phyloP scores from a whole-genome alignment of 2,888 invertebrate genomes.

The Tinea semifulvella region DNA sequence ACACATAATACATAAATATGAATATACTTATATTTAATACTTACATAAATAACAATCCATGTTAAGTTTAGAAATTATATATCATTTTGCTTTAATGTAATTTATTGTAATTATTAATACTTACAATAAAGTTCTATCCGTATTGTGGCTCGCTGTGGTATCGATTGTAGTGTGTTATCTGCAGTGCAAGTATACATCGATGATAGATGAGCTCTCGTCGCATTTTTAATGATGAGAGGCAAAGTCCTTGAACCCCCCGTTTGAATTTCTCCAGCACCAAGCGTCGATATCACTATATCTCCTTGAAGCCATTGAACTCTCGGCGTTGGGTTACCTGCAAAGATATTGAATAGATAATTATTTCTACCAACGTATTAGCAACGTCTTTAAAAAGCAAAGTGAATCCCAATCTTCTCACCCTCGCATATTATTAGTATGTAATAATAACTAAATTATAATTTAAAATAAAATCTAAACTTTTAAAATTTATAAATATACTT shows the following conservation, averaged over 20 bases:
- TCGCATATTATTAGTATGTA: too few relatives aligned
- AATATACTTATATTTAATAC: too few relatives aligned
- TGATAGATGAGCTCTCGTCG: constrained; percentile 69
- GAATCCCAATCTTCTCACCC: too few relatives aligned
- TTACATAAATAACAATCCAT: too few relatives aligned
- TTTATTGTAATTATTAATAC: too few relatives aligned
- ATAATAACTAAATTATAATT: too few relatives aligned
- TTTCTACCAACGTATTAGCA: not conserved
- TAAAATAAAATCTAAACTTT: too few relatives aligned
- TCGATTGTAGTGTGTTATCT: constrained; percentile 73
- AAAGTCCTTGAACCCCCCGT: constrained; percentile 36
- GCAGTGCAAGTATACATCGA: constrained; percentile 75
- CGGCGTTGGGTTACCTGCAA: constrained; percentile 49
- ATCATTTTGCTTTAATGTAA: too few relatives aligned
- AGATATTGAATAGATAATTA: too few relatives aligned
- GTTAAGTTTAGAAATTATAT: too few relatives aligned
- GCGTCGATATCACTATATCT: constrained; percentile 38
- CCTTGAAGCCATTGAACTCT: constrained; percentile 55
- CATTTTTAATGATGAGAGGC: constrained; percentile 39
- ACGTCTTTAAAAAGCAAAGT: not conserved
- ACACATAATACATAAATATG: too few relatives aligned
- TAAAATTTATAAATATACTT: too few relatives aligned
- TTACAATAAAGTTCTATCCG: constrained; percentile 73
- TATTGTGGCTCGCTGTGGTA: constrained; percentile 70
- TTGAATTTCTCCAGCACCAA: constrained; percentile 38